Percentiles rank a stretch among this genome's conserved stretches.
Conservation (phyloP, 2,888 invertebrate genomes). For the Drosophila cracens region DNA sequence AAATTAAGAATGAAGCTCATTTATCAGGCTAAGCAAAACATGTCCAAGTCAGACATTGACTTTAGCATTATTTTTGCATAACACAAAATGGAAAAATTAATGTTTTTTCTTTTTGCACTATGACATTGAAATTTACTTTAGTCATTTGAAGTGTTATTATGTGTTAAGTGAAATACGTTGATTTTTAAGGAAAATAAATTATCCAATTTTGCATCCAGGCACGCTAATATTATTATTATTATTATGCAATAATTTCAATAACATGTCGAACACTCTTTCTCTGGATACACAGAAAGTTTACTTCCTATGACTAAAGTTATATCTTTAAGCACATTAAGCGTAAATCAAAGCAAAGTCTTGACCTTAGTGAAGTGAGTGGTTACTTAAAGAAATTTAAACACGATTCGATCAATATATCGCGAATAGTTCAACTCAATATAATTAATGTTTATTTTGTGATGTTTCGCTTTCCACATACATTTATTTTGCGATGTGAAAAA, state of each 20-base stretch:
- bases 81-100: neutral
- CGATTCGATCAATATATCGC: neutral
- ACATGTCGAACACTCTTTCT: neutral
- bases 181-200: neutral
- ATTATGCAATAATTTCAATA: neutral
- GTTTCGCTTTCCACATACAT: constrained; percentile 1
- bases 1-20: neutral
- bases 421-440: neutral
- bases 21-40: neutral
- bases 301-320: neutral
- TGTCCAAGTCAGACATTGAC: neutral
- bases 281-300: neutral
- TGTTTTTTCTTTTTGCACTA: neutral
- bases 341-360: neutral
- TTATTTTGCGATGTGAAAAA: constrained; percentile 14
- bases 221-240: too few relatives aligned
- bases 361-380: neutral
- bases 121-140: neutral
- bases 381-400: neutral
- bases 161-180: neutral
- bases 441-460: neutral
- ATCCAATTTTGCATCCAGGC: neutral
- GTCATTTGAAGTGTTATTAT: neutral
- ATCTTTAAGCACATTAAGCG: neutral
- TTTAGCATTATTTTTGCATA: neutral